A percentile compares a stretch with the other conserved stretches of the same genome.
Evolutionary conservation across 2,113 vertebrate species (phyloP).

Genomic region (Strix aluco): DNA sequence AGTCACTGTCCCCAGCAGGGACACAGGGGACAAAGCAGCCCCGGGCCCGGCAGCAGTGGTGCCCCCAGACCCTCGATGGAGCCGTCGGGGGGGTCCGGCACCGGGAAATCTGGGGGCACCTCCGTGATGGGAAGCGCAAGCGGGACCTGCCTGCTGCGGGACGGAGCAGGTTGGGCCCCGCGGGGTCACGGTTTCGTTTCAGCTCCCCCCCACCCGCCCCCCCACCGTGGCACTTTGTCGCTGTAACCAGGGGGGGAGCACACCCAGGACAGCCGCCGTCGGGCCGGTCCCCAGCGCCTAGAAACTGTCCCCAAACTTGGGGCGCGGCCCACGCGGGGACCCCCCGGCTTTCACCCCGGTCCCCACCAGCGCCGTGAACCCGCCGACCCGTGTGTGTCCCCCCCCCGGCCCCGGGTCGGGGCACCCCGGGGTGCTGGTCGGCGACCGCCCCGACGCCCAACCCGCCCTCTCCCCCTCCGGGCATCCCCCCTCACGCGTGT

Average conservation of each 20-base stretch:
- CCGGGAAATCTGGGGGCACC: fast-evolving
- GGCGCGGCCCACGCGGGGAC: background rate
- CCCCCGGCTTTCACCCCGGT: too few species aligned
- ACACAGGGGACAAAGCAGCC: background rate
- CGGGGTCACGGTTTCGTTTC: fast-evolving
- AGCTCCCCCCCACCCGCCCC: background rate
- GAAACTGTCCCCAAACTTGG: background rate
- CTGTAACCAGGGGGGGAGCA: too few species aligned
- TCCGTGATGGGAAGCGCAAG: fast-evolving
- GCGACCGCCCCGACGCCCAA: background rate
- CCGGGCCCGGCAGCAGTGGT: background rate
- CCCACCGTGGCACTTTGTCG: fast-evolving
- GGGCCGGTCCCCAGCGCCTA: background rate
- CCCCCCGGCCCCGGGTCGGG: too few species aligned
- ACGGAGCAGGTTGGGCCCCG: background rate
- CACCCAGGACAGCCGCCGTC: background rate
- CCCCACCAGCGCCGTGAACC: background rate
- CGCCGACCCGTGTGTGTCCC: background rate
- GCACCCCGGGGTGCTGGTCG: background rate
- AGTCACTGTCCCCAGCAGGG: fast-evolving
- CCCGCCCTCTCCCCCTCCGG: background rate
- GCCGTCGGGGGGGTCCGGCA: background rate
- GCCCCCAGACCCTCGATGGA: background rate
- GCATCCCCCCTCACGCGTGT: background rate
- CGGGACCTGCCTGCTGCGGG: background rate